These are phyloP conservation scores for Cerastis rubricosa DNA, from an alignment of 2,888 invertebrate genomes.

Conservation along the genomic window DNA sequence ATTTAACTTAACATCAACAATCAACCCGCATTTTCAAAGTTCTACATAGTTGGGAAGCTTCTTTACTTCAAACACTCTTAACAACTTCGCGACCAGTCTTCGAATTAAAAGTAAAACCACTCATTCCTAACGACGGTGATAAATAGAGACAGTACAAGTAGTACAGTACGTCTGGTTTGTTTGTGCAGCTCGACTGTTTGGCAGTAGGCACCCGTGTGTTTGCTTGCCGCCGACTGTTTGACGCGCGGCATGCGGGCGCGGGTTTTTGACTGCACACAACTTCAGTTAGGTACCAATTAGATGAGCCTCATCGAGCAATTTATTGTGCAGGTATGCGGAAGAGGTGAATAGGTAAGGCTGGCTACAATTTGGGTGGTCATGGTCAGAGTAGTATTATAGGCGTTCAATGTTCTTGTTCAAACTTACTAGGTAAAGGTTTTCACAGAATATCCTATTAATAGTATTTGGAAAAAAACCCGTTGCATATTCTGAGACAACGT, in stretches of 20 bases:
- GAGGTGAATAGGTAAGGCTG: not conserved
- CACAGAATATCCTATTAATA: not conserved
- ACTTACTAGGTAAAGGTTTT: not conserved
- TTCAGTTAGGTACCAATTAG: slow-evolving; percentile 3
- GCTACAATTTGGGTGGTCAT: not conserved
- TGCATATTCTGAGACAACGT: not conserved
- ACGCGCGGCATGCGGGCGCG: slow-evolving; percentile 49
- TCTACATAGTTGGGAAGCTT: not conserved
- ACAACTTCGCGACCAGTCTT: slow-evolving; percentile 9
- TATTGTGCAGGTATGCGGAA: slow-evolving; percentile 9
- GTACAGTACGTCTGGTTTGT: slow-evolving; percentile 7
- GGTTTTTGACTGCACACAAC: slow-evolving; percentile 43
- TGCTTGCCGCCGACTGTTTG: slow-evolving; percentile 18
- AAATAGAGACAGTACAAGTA: slow-evolving; percentile 23
- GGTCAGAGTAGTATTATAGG: not conserved
- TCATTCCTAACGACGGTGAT: slow-evolving; percentile 1
- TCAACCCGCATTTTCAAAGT: not conserved
- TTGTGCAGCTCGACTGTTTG: slow-evolving; percentile 16
- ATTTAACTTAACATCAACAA: not conserved
- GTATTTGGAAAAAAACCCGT: not conserved
- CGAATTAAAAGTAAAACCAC: not conserved
- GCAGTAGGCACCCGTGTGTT: slow-evolving; percentile 15
- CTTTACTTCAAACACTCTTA: not conserved
- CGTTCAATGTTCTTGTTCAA: not conserved
- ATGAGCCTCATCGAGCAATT: slow-evolving; percentile 10